A percentile compares a stretch with the other conserved stretches of the same genome.
phyloP scores from a whole-genome alignment of 1,140 invertebrate genomes.

The Aporrectodea caliginosa region DNA sequence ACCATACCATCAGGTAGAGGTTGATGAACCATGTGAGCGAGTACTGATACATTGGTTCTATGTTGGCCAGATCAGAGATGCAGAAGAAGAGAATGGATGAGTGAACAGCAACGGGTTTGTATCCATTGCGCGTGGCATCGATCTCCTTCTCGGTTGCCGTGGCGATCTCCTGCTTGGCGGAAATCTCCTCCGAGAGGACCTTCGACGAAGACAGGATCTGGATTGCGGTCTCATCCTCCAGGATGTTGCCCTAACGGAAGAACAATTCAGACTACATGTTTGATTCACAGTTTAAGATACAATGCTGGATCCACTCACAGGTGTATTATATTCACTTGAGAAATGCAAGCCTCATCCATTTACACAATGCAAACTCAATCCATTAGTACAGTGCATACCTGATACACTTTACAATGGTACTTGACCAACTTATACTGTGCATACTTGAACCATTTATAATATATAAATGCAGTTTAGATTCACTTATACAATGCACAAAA shows the following conservation, averaged over 20 bases:
- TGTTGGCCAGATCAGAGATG: slow-evolving; percentile 56
- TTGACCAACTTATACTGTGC: too few relatives aligned
- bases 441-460: too few relatives aligned
- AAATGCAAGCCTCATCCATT: slow-evolving; percentile 40
- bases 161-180: slow-evolving; percentile 54
- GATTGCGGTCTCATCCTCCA: slow-evolving; percentile 56
- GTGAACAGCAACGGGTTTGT: slow-evolving; percentile 53
- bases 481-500: too few relatives aligned
- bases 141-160: slow-evolving; percentile 53
- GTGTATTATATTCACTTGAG: neutral
- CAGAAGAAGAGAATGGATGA: slow-evolving; percentile 57
- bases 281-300: neutral
- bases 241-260: slow-evolving; percentile 51
- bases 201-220: slow-evolving; percentile 55
- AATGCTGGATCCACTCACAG: neutral
- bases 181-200: slow-evolving; percentile 53
- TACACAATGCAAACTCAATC: too few relatives aligned
- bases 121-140: slow-evolving; percentile 55
- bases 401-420: too few relatives aligned
- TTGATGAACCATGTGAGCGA: slow-evolving; percentile 57
- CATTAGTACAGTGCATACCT: too few relatives aligned
- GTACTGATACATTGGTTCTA: slow-evolving; percentile 58
- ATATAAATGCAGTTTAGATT: too few relatives aligned
- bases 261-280: neutral
- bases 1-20: slow-evolving; percentile 56